These are phyloP conservation scores for Diplazon laetatorius DNA, from an alignment of 2,888 invertebrate species.

Conservation along the genomic window DNA sequence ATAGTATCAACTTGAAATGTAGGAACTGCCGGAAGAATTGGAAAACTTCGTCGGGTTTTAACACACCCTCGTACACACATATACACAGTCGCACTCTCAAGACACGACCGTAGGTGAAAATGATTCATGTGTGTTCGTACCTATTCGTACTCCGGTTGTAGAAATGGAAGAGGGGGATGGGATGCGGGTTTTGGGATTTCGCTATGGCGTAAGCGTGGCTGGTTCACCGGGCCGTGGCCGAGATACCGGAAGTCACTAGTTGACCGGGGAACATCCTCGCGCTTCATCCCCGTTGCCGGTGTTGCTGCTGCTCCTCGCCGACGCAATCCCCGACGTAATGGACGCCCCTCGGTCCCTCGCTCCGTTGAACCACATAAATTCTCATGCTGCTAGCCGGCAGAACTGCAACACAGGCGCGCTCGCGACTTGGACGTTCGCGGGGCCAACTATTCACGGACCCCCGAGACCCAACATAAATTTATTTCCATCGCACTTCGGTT, in stretches of 20 bases:
- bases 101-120: no score
- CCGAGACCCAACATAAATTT: conserved; percentile 30
- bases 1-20: no score
- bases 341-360: conserved; percentile 41
- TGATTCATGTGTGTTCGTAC: background rate
- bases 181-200: conserved; percentile 29
- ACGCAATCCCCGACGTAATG: conserved; percentile 48
- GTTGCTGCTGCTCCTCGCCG: background rate
- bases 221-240: conserved; percentile 25
- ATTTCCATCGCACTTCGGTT: conserved; percentile 17
- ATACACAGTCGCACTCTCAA: no score
- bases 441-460: background rate
- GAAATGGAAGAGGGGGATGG: no score
- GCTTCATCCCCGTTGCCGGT: background rate
- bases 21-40: no score
- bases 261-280: background rate
- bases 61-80: no score
- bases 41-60: no score
- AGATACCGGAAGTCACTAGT: conserved; percentile 40
- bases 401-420: conserved; percentile 41
- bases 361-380: conserved; percentile 61
- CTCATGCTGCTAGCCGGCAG: conserved; percentile 50
- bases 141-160: no score
- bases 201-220: conserved; percentile 28
- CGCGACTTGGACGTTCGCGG: conserved; percentile 19